Base-by-base conservation (phyloP, 2,888 invertebrate genomes). In the Papilio gigon region DNA sequence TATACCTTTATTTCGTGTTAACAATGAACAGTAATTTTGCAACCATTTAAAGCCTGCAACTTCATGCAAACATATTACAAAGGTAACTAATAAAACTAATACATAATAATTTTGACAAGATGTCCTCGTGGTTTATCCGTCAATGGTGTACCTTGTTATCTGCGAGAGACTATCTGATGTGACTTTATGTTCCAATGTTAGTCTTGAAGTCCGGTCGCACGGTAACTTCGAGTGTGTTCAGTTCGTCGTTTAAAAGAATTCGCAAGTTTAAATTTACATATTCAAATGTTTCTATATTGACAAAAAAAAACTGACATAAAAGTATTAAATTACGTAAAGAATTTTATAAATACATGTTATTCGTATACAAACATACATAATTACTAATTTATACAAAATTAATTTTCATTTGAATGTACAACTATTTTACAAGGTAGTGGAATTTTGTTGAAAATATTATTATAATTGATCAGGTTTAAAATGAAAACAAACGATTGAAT, bases 321-420 rank as follows among this genome's bases (percentile, higher is more conserved):
- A 37, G 35, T 14, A 30, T 59, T 6, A 12, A 35, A 33, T 58
- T 35, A 12, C 20, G 14, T 30, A 8, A 42, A 42, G 4, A 4
- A 11, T 56, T 56, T 12, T 20, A 50, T 47, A 47, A 53, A 53
- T 53, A 53, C 27, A 53, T 5, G 50, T 50, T 53, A 1, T 27
- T 53, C 6, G 6, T 8, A 53, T n/a, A 27, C 14, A n/a, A 53
- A 25, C 27, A 53, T 27, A 14, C n/a, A n/a, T 6, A n/a, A 27
- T 53, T 27, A 22, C 37, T 25, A 60, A 20, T 60, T 37, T 37
- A 60, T 60, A 60, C 37, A 22, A 37, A 60, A 14, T 60, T 60
- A 20, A 59, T 59, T 22, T 59, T 59, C 4, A 59, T 59, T 59
- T 59, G 17, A 59, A 27, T 53, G 27, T 27, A 53, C n/a, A 40